A percentile compares a stretch with the other conserved stretches of the same genome.
These are phyloP conservation scores for Tyrophagus putrescentiae DNA, from an alignment of 1,140 invertebrate species.

Conservation along the genomic window DNA sequence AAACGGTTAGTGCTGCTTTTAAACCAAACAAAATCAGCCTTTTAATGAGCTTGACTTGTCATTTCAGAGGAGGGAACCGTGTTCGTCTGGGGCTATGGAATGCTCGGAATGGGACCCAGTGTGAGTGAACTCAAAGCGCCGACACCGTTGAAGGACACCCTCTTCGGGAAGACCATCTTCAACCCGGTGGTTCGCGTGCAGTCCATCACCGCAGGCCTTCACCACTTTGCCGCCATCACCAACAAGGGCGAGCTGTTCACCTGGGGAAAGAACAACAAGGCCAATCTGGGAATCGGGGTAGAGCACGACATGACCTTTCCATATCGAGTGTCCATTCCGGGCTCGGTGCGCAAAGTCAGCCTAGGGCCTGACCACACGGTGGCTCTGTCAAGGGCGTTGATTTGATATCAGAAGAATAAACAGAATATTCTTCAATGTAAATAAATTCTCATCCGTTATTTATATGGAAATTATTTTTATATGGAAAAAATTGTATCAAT, in stretches of 20 bases:
- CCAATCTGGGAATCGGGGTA: conserved; percentile 64
- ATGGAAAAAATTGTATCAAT: too few relatives aligned
- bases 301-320: conserved; percentile 71
- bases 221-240: conserved; percentile 60
- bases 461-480: too few relatives aligned
- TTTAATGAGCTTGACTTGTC: neutral
- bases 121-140: conserved; percentile 49
- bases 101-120: conserved; percentile 70
- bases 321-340: conserved; percentile 59
- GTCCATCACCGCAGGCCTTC: conserved; percentile 46
- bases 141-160: conserved; percentile 50
- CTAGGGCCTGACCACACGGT: conserved; percentile 74
- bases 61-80: conserved; percentile 57
- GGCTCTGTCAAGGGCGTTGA: too few relatives aligned
- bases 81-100: conserved; percentile 82
- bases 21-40: neutral
- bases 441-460: too few relatives aligned
- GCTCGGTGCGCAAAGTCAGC: conserved; percentile 49
- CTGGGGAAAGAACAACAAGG: conserved; percentile 73
- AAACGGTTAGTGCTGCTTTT: conserved; percentile 47
- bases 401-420: too few relatives aligned
- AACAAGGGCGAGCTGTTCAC: conserved; percentile 60
- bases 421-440: too few relatives aligned
- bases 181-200: conserved; percentile 48
- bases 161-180: conserved; percentile 74